phyloP scores from a whole-genome alignment of 2,113 vertebrate species.

The Microtus richardsoni region DNA sequence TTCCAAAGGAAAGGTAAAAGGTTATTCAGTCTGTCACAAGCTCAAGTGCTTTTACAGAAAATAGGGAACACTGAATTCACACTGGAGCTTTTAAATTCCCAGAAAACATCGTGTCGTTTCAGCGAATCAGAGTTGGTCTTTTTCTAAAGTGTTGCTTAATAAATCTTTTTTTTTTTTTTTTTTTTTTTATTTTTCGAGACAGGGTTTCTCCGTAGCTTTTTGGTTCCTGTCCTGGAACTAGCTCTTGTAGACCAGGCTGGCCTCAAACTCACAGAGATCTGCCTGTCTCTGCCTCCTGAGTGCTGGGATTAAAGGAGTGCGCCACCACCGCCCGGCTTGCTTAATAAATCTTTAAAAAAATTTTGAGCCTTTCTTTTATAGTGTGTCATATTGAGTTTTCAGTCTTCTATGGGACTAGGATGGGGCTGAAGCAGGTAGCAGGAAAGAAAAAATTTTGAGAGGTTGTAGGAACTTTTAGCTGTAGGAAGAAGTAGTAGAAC shows the following conservation, averaged over 20 bases:
- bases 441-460: conserved; percentile 11
- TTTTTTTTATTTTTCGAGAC: too few relatives aligned
- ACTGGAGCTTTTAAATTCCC: conserved; percentile 24
- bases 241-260: too few relatives aligned
- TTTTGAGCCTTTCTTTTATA: not conserved
- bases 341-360: not conserved
- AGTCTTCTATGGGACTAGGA: not conserved
- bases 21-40: not conserved
- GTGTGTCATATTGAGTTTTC: not conserved
- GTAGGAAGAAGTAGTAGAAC: not conserved
- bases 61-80: not conserved
- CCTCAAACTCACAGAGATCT: too few relatives aligned
- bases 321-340: not conserved
- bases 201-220: too few relatives aligned
- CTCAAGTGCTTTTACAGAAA: conserved; percentile 65
- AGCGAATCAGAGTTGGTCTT: conserved; percentile 12
- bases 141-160: conserved; percentile 14
- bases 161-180: not conserved
- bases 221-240: too few relatives aligned
- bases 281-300: too few relatives aligned
- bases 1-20: conserved; percentile 42
- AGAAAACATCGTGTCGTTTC: conserved; percentile 31
- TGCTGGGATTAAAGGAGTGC: too few relatives aligned
- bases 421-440: not conserved
- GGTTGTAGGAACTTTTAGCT: not conserved